Conservation (phyloP, 2,113 vertebrate genomes). For the Dromas ardeola region DNA sequence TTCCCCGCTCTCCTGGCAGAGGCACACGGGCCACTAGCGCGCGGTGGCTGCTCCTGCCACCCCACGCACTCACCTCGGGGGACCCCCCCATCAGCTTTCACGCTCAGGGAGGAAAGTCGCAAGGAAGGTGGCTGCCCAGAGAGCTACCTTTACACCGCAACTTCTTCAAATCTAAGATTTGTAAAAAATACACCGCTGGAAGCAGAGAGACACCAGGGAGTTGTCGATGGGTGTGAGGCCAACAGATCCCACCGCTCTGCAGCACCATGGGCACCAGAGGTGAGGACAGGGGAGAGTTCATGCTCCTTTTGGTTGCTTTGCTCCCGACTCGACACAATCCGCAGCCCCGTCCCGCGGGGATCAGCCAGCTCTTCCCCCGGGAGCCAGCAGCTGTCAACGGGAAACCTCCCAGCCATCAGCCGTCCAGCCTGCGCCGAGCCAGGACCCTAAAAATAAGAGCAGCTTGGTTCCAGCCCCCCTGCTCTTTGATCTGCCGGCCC, state of each 20-base stretch:
- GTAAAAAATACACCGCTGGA: not conserved
- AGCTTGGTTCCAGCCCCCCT: not conserved
- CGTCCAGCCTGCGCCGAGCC: not conserved
- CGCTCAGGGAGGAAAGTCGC: not conserved
- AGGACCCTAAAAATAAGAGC: not conserved
- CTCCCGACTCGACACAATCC: not conserved
- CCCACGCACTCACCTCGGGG: accelerated
- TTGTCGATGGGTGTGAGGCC: not conserved
- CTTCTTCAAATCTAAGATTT: not conserved
- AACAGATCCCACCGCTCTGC: not conserved
- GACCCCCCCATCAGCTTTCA: not conserved
- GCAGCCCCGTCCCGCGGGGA: not conserved
- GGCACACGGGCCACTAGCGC: accelerated
- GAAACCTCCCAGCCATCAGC: not conserved
- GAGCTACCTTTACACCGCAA: not conserved
- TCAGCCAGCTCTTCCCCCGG: not conserved
- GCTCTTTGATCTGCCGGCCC: not conserved
- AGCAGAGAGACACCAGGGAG: not conserved
- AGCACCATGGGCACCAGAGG: not conserved
- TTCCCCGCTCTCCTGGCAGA: not conserved
- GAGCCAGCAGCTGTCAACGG: not conserved
- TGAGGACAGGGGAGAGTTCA: not conserved
- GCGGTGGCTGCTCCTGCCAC: not conserved
- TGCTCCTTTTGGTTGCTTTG: not conserved
- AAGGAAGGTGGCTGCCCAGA: not conserved